Evolutionary conservation across 2,888 invertebrate genomes (phyloP), one percentile per base, ranked within the genome.

Genomic region (Patella pellucida): DNA sequence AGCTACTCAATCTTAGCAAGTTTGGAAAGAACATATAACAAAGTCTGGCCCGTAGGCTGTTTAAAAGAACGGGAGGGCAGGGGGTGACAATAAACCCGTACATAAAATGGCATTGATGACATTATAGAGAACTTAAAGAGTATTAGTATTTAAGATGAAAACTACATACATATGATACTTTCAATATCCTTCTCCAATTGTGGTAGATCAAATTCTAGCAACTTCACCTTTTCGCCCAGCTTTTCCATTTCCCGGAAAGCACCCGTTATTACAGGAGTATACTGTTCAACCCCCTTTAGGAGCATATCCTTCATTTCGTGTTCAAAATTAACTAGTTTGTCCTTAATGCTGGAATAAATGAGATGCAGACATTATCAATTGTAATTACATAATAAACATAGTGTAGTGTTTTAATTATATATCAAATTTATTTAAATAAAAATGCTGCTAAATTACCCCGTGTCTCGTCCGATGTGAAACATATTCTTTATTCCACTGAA

Each of bases 321-420:
- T 19, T 62, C 62, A 23, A 62, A 62, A 62, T 62, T 62, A 23
- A 62, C 62, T 23, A 62, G 14, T 62, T 62, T 62, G 19, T 62
- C 62, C 19, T 23, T 23, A 15, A 62, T 62, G 62, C 62, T 62
- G 62, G 14, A 62, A 62, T 62, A 62, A 62, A 19, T 19, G 19
- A 62, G 23, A 19, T 23, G 9, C 7, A 41, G 9, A 41, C 1
- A 41, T 41, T 41, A 41, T 41, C 41, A 41, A 41, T 9, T 41
- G 9, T 7, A 41, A 41, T 41, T 41, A 41, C 41, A 41, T 41
- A 41, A 31, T 31, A 31, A 31, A 31, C 31, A 31, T 31, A n/a
- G 41, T 41, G 41, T 9, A 9, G 41, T 41, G 41, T 41, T 9
- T 41, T 7, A 1, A 9, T 7, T 41, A 41, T 41, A 41, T 41